These are phyloP conservation scores for Eulacestoma nigropectus DNA, from an alignment of 2,113 vertebrate genomes.

Conservation along the genomic window DNA sequence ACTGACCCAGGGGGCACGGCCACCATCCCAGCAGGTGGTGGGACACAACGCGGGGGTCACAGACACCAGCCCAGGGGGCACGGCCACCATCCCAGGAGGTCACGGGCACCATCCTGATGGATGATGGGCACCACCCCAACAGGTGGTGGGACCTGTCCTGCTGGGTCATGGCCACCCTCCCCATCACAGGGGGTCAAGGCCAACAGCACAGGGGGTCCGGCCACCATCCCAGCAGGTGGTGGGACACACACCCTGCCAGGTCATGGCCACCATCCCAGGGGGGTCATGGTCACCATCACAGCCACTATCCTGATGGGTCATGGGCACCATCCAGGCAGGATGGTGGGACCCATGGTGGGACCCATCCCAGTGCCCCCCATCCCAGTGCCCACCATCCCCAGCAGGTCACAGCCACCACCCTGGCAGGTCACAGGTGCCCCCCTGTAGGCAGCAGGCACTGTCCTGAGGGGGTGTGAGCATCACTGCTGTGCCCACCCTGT, in stretches of 20 bases:
- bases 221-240: background rate
- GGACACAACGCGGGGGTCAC: too few species aligned
- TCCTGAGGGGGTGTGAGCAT: background rate
- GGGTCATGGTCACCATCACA: background rate
- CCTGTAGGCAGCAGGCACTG: background rate
- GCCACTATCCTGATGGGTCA: too few species aligned
- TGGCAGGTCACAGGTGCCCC: background rate
- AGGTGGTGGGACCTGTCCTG: background rate
- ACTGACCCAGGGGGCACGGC: accelerated
- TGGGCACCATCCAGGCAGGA: background rate
- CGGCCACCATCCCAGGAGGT: background rate
- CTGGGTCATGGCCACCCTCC: too few species aligned
- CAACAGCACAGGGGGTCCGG: background rate
- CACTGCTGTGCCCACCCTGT: background rate
- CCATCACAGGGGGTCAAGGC: background rate
- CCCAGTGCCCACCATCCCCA: background rate
- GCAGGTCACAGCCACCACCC: background rate
- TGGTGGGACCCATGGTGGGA: too few species aligned
- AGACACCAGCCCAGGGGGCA: background rate
- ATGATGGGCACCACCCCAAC: background rate
- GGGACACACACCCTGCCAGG: background rate
- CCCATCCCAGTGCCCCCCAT: background rate
- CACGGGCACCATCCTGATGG: background rate
- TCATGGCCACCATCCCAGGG: background rate
- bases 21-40: background rate